Base-by-base conservation (phyloP, 2,113 vertebrate genomes). In the Notothenia rossii region DNA sequence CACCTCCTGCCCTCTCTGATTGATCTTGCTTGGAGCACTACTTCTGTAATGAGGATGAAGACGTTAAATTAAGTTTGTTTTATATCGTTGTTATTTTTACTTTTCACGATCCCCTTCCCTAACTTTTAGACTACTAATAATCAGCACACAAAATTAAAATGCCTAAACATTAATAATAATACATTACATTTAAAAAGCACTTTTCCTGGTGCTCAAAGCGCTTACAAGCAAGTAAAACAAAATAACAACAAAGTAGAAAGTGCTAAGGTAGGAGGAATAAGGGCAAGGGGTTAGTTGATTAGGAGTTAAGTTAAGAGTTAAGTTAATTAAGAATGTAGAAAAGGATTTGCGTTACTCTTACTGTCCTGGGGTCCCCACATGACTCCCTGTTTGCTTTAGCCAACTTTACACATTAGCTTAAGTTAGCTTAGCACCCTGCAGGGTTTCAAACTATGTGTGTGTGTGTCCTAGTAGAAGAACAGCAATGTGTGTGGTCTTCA, bases 371-470 rank as follows among this genome's bases (percentile, higher is more conserved):
- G 62, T 43, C 45, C 25, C 4, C 54, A 7, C 46, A 43, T 13
- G 25, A 77, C 51, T 68, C 65, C 18, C 43, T 83, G 55, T 81
- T 76, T 73, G 29, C 74, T 81, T 81, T 62, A 72, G 54, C 70
- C 71, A 50, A 53, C 75, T 79, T 74, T 77, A 72, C 7, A 1
- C 7, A 1, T 82, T 64, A 45, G 64, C 48, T 58, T 18, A 29
- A 63, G 56, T 73, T 50, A 40, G 36, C 36, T 40, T 40, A 40
- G 22, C 75, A 43, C 53, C 75, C 74, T 65, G 62, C 74, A 36
- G 77, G 8, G 60, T 61, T n/a, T 22, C 43, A 69, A 36, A 63
- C 17, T 68, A 20, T 78, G 69, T 7, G 68, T 22, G 68, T 22
- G 22, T 22, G n/a, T 36, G 36, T 36, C 0, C 5, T 3, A 0